Evolutionary conservation across 2,888 invertebrate species (phyloP).

Genomic region (Apamea sordens): DNA sequence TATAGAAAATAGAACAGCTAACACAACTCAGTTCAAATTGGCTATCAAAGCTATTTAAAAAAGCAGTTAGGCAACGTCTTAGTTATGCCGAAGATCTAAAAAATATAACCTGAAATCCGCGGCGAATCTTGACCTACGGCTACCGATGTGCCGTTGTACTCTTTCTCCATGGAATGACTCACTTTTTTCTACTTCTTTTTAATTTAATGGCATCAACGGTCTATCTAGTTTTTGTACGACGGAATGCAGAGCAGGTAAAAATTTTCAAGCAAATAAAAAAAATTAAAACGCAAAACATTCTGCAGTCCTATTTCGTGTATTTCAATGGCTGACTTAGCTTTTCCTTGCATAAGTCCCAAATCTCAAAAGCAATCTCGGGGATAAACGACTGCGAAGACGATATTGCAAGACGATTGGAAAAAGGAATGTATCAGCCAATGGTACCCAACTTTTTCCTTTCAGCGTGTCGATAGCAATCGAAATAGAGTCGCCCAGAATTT

Average conservation of each 20-base stretch:
- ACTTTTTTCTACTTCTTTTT: background rate
- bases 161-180: conserved; percentile 12
- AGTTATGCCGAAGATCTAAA: conserved; percentile 13
- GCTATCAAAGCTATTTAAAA: conserved; percentile 5
- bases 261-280: background rate
- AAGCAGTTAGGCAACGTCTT: conserved; percentile 8
- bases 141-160: conserved; percentile 39
- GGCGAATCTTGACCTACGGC: conserved; percentile 54
- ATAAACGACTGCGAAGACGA: background rate
- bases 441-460: background rate
- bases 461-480: background rate
- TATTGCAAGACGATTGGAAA: background rate
- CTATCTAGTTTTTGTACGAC: conserved; percentile 23
- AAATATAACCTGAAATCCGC: conserved; percentile 20
- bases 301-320: background rate
- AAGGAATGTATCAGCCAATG: background rate
- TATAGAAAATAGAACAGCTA: background rate
- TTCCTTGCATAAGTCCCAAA: background rate
- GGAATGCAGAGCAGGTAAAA: background rate
- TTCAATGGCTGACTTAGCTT: background rate
- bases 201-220: conserved; percentile 11
- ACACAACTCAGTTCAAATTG: background rate
- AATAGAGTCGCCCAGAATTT: background rate
- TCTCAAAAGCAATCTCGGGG: background rate
- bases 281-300: background rate